Conservation (phyloP, 2,888 invertebrate genomes). For the Noctua janthe region DNA sequence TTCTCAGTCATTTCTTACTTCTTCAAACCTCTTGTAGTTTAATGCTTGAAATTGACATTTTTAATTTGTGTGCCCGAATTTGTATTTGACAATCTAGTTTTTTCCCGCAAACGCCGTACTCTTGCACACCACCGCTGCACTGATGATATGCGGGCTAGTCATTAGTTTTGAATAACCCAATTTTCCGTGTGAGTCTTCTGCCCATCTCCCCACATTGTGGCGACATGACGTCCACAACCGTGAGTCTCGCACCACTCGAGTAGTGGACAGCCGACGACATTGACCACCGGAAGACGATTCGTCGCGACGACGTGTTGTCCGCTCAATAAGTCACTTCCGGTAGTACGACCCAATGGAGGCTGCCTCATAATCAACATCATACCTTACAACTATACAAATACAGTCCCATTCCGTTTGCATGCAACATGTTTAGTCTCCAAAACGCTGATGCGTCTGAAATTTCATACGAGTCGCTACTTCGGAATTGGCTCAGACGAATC, state of each 20-base stretch:
- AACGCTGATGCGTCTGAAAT: conserved; percentile 64
- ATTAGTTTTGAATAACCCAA: neutral
- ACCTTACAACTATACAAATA: conserved; percentile 52
- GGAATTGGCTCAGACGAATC: conserved; percentile 40
- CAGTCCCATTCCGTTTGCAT: conserved; percentile 16
- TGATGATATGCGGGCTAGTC: neutral
- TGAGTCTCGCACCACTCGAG: conserved; percentile 61
- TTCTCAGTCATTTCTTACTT: neutral
- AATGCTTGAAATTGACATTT: neutral
- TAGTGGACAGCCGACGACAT: conserved; percentile 72
- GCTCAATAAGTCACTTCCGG: conserved; percentile 83
- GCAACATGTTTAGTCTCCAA: conserved; percentile 43
- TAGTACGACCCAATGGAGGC: conserved; percentile 54
- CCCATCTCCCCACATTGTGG: neutral
- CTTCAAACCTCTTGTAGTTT: neutral
- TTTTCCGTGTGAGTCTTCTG: conserved; percentile 16
- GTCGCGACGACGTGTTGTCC: conserved; percentile 79
- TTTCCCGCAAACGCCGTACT: neutral
- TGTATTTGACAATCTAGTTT: neutral
- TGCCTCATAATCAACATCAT: conserved; percentile 43
- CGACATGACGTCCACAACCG: conserved; percentile 54
- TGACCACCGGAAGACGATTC: conserved; percentile 83
- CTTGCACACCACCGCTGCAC: neutral
- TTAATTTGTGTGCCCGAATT: neutral
- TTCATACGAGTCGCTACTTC: conserved; percentile 48